Evolutionary conservation across 2,113 vertebrate species (phyloP).

Genomic region (Jacana jacana): DNA sequence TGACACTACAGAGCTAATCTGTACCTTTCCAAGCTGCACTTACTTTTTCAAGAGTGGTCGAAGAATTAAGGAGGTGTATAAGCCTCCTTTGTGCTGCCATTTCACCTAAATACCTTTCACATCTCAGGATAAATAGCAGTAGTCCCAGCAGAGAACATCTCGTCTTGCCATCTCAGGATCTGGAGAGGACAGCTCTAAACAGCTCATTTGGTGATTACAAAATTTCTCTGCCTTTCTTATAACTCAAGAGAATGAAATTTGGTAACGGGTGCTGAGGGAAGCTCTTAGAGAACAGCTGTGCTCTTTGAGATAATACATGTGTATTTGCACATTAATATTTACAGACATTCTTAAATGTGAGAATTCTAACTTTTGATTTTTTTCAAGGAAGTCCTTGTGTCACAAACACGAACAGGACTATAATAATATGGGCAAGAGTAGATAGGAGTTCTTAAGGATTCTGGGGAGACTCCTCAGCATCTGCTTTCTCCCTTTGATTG

Average conservation of each 20-base stretch:
- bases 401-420: background rate
- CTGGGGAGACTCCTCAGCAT: background rate
- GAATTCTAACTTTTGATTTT: background rate
- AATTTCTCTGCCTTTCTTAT: background rate
- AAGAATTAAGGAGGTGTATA: background rate
- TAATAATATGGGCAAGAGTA: background rate
- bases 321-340: background rate
- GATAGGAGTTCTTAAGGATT: background rate
- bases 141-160: background rate
- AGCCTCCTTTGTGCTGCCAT: background rate
- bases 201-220: background rate
- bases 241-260: background rate
- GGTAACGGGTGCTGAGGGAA: background rate
- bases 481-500: background rate
- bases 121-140: background rate
- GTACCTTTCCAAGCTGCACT: background rate
- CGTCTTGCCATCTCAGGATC: background rate
- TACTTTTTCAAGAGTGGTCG: background rate
- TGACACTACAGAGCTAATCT: background rate
- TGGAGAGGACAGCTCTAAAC: background rate
- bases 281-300: background rate
- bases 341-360: background rate
- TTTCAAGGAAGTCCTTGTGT: background rate
- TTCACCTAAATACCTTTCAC: background rate
- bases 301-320: background rate